These are phyloP conservation scores for Andrena camellia DNA, from an alignment of 2,888 invertebrate species.

Conservation along the genomic window DNA sequence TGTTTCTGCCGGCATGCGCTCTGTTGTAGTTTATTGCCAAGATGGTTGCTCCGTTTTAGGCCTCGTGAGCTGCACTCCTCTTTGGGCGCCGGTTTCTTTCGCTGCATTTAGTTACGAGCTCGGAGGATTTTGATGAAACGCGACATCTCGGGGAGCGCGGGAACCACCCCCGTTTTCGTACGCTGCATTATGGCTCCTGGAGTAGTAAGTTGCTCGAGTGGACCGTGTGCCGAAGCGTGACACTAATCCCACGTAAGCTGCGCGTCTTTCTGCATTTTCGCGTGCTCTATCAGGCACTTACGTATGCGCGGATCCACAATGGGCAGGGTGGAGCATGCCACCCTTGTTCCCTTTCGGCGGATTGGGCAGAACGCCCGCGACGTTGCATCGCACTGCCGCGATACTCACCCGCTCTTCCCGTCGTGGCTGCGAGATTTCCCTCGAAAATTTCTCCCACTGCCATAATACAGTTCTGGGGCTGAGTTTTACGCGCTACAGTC, in stretches of 20 bases:
- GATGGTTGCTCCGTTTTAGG: neutral
- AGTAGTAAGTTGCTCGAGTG: conserved; percentile 52
- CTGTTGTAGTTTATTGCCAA: neutral
- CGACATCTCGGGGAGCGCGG: neutral
- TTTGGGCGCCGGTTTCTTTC: too few relatives aligned
- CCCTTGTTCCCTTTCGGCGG: conserved; percentile 83
- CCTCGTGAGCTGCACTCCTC: neutral
- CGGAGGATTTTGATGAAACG: neutral
- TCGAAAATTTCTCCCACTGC: neutral
- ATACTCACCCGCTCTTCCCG: conserved; percentile 26
- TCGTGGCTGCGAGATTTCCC: neutral
- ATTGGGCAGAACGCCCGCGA: conserved; percentile 82
- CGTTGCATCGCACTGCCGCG: conserved; percentile 73
- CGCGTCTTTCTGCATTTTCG: conserved; percentile 65
- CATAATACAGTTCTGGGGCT: neutral
- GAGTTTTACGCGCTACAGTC: too few relatives aligned
- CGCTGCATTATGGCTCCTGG: conserved; percentile 29
- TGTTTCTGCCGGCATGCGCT: neutral
- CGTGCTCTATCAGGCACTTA: conserved; percentile 73
- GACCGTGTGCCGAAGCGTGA: conserved; percentile 78
- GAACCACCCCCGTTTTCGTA: neutral
- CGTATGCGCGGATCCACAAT: conserved; percentile 78
- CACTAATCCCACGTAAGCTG: conserved; percentile 82
- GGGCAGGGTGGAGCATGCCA: conserved; percentile 72
- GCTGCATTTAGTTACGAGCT: too few relatives aligned